A percentile compares a stretch with the other conserved stretches of the same genome.
Conservation (phyloP, 2,113 vertebrate species). For the Stegostoma tigrinum region DNA sequence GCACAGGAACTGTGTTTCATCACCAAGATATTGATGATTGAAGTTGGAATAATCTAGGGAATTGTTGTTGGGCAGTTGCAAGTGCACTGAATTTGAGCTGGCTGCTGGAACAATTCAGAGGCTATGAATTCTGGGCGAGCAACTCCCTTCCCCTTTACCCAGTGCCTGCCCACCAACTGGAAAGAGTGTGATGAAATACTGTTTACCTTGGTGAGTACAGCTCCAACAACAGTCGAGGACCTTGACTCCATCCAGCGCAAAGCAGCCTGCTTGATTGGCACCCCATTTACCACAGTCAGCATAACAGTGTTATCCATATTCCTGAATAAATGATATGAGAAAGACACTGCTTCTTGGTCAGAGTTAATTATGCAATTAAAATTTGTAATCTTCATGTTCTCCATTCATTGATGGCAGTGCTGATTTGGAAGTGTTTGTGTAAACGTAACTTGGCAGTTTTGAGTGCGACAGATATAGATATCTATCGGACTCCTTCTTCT, state of each 20-base stretch:
- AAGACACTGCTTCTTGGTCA: not conserved
- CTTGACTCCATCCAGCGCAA: too few species aligned
- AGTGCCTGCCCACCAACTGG: too few species aligned
- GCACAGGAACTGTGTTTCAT: not conserved
- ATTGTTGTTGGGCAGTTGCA: not conserved
- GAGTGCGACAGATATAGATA: not conserved
- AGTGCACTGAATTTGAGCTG: too few species aligned
- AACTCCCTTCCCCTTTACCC: too few species aligned
- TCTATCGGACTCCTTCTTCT: slow-evolving; percentile 7
- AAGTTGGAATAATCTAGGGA: not conserved
- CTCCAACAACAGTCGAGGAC: too few species aligned
- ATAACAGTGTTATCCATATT: too few species aligned
- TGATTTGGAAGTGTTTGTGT: not conserved
- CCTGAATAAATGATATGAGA: not conserved
- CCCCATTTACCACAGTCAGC: too few species aligned
- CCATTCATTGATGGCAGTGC: not conserved
- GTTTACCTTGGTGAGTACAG: too few species aligned
- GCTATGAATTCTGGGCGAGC: too few species aligned
- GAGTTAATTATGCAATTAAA: not conserved
- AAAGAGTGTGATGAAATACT: too few species aligned
- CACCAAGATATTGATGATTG: not conserved
- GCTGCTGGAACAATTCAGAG: too few species aligned
- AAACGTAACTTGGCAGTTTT: not conserved
- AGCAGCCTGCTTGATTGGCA: too few species aligned
- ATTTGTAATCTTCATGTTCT: not conserved